Conservation (phyloP, 2,888 invertebrate genomes). For the Nemotelus nigrinus region DNA sequence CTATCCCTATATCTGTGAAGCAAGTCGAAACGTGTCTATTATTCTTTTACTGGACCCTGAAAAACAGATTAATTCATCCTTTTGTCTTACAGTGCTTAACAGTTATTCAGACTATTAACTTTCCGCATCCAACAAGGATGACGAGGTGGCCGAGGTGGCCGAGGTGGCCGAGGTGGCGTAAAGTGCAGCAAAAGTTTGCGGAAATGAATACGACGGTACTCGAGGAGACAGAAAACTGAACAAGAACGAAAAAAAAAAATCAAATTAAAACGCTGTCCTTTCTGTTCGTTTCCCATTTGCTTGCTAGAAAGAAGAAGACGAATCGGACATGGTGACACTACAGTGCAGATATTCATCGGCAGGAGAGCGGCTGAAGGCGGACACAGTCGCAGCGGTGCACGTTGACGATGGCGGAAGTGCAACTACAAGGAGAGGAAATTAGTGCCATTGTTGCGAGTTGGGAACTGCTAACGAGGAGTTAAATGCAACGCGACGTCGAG, state of each 20-base stretch:
- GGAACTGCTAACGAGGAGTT: constrained; percentile 40
- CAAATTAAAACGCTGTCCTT: constrained; percentile 38
- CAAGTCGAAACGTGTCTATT: not conserved
- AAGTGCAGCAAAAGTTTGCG: not conserved
- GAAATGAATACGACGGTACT: constrained; percentile 7
- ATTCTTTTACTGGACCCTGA: not conserved
- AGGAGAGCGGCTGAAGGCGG: not conserved
- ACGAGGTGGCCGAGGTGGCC: constrained; percentile 2
- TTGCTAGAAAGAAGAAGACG: not conserved
- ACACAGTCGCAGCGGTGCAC: constrained; percentile 1
- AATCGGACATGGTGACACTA: constrained; percentile 7
- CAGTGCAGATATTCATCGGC: not conserved
- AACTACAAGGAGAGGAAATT: constrained; percentile 36
- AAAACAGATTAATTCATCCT: constrained; percentile 13
- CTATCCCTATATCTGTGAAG: too few species aligned
- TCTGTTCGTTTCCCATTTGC: constrained; percentile 6
- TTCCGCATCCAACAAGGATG: not conserved
- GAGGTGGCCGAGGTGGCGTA: not conserved
- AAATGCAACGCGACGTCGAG: constrained; percentile 17
- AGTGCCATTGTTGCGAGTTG: constrained; percentile 28
- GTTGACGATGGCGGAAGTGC: constrained; percentile 17
- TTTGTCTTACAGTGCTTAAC: constrained; percentile 24
- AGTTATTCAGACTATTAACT: constrained; percentile 41
- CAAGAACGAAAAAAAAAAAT: constrained; percentile 3
- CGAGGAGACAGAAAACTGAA: not conserved